Evolutionary conservation across 2,113 vertebrate species (phyloP).

Genomic region (Phyllostomus discolor): DNA sequence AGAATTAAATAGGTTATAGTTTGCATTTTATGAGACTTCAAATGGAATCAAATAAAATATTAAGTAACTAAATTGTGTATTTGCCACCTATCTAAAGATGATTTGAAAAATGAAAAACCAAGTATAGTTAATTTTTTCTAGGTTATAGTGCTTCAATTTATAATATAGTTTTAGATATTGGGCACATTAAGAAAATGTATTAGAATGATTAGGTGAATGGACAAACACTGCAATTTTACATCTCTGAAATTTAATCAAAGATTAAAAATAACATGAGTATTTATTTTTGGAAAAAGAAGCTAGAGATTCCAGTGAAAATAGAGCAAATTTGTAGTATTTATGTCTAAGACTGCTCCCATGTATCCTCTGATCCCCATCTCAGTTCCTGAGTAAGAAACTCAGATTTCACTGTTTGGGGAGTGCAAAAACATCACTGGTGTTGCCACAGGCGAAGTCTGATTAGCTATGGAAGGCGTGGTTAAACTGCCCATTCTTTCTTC

Average conservation of each 20-base stretch:
- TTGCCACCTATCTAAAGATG: constrained; percentile 79
- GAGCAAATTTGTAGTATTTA: not conserved
- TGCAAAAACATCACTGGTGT: not conserved
- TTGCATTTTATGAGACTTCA: constrained; percentile 77
- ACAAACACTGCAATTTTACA: not conserved
- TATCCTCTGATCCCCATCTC: accelerated
- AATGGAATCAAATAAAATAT: constrained; percentile 71
- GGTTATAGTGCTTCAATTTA: not conserved
- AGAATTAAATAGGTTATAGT: not conserved
- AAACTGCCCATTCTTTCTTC: not conserved
- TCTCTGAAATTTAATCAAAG: not conserved
- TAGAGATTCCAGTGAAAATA: not conserved
- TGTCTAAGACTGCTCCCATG: too few species aligned
- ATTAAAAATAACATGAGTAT: not conserved
- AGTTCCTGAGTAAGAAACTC: not conserved
- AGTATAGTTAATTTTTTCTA: not conserved
- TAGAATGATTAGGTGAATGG: not conserved
- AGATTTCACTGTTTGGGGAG: not conserved
- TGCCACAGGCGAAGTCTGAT: not conserved
- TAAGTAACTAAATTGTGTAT: constrained; percentile 5
- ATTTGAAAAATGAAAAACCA: constrained; percentile 17
- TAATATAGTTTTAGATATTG: too few species aligned
- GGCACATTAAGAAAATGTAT: not conserved
- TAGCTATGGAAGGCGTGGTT: too few species aligned
- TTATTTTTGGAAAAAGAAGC: not conserved